phyloP scores from a whole-genome alignment of 2,888 invertebrate species.

The Agrotis segetum region DNA sequence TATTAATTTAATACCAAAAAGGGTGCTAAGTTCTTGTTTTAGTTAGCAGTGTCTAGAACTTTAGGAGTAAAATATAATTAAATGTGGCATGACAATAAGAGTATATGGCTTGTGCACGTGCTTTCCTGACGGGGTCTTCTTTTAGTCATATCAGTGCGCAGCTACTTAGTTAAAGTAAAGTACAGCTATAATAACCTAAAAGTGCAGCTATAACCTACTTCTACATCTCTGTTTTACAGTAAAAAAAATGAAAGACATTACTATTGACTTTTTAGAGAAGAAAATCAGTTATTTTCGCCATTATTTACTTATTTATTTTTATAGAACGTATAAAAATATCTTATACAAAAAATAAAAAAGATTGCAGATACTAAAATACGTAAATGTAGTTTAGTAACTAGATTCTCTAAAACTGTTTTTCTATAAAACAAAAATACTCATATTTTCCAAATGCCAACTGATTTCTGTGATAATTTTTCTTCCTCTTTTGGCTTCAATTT shows the following conservation, averaged over 20 bases:
- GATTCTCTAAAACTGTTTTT: not conserved
- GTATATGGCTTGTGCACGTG: slow-evolving; percentile 14
- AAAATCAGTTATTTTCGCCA: not conserved
- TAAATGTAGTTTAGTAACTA: not conserved
- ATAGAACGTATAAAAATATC: slow-evolving; percentile 10
- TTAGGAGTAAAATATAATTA: slow-evolving; percentile 8
- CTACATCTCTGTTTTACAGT: too few species aligned
- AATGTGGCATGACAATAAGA: slow-evolving; percentile 10
- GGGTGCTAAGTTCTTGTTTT: not conserved
- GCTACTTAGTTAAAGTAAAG: not conserved
- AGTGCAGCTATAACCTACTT: too few species aligned
- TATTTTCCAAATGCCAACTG: slow-evolving; percentile 8
- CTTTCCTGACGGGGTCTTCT: not conserved
- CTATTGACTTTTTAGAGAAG: not conserved
- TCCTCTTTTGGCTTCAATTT: too few species aligned
- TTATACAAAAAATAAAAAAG: slow-evolving; percentile 9
- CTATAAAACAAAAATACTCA: slow-evolving; percentile 9
- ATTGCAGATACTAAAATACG: slow-evolving; percentile 13
- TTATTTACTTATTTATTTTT: not conserved
- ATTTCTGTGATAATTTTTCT: too few species aligned
- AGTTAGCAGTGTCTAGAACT: not conserved
- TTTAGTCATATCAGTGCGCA: slow-evolving; percentile 1
- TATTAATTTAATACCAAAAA: not conserved
- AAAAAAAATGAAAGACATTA: too few species aligned
- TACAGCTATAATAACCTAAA: too few species aligned